These are phyloP conservation scores for Eleutherodactylus coqui DNA, from an alignment of 2,797 vertebrate species.

Conservation along the genomic window DNA sequence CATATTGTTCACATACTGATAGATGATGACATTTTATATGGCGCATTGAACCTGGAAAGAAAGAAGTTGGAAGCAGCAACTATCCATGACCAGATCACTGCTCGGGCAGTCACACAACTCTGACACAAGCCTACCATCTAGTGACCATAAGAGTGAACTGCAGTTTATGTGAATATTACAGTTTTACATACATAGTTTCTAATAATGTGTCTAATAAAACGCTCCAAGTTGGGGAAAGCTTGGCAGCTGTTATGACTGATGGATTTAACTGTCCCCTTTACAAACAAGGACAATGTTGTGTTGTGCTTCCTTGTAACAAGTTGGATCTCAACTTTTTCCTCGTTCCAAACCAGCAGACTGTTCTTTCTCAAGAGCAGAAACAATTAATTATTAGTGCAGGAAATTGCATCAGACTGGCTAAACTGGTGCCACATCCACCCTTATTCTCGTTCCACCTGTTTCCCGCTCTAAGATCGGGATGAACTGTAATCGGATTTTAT, in stretches of 20 bases:
- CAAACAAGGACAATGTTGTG: not conserved
- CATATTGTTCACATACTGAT: not conserved
- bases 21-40: not conserved
- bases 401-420: not conserved
- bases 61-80: not conserved
- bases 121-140: slow-evolving; percentile 67
- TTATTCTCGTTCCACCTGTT: not conserved
- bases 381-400: not conserved
- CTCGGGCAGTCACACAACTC: not conserved
- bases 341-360: not conserved
- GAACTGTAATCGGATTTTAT: not conserved
- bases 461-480: not conserved
- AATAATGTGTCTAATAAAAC: not conserved
- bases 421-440: not conserved
- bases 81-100: not conserved
- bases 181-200: too few relatives aligned
- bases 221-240: not conserved
- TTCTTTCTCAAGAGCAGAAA: not conserved
- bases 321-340: not conserved
- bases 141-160: slow-evolving; percentile 63
- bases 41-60: not conserved
- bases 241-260: not conserved
- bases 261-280: not conserved
- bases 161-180: not conserved
- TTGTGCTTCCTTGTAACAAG: not conserved